These are phyloP conservation scores for Hypotaenidia okinawae DNA, from an alignment of 2,797 vertebrate species.

Conservation along the genomic window DNA sequence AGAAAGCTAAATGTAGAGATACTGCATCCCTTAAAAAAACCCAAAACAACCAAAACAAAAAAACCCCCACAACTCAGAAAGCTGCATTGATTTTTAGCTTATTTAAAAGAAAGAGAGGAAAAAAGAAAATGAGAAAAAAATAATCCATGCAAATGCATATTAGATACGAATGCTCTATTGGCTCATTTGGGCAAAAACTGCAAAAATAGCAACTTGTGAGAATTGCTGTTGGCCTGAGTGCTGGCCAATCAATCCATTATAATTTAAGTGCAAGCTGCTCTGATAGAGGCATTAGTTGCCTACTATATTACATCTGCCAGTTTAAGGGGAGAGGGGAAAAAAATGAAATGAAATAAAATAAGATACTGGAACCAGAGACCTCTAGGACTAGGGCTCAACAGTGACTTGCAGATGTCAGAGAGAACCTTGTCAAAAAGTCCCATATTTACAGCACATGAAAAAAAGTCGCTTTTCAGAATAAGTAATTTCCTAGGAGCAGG, in stretches of 20 bases:
- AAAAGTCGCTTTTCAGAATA: background rate
- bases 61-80: background rate
- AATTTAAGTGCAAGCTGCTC: conserved; percentile 33
- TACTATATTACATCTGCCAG: background rate
- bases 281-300: background rate
- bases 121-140: background rate
- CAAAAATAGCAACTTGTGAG: background rate
- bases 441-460: background rate
- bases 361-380: background rate
- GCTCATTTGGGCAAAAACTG: background rate
- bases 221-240: background rate
- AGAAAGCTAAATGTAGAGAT: background rate
- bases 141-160: background rate
- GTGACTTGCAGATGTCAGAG: background rate
- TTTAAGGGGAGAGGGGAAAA: background rate
- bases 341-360: background rate
- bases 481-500: background rate
- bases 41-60: too few species aligned
- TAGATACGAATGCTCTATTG: background rate
- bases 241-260: conserved; percentile 22
- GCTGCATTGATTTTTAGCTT: background rate
- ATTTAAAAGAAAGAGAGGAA: background rate
- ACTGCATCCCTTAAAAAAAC: background rate
- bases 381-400: background rate
- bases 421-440: background rate